Base-by-base conservation (phyloP, 2,113 vertebrate species). In the Sminthopsis crassicaudata region DNA sequence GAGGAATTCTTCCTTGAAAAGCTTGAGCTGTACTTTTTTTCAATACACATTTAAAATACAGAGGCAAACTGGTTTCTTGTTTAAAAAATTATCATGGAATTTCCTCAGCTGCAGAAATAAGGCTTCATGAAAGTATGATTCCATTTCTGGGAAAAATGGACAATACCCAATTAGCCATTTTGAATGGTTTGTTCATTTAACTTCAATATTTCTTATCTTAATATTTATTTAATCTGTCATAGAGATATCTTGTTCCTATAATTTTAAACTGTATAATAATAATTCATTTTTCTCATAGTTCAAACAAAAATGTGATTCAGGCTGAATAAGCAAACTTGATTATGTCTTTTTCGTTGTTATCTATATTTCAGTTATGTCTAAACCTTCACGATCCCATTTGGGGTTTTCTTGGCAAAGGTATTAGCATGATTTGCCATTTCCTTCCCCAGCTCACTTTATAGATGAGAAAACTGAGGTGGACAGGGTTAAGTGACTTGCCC, bases 131-230 rank as follows among this genome's bases (percentile, higher is more conserved):
- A 95, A 55, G 8, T 12, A 93, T 92, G 53, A 50, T 93, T 12
- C 3, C 57, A 89, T 92, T 91, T 67, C n/a, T 19, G 27, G 57
- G 27, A 2, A 30, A 60, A 2, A 89, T 55, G 27, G 27, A 91
- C 30, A 94, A 1, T 60, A 60, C 36, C 57, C 57, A 60, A 11
- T 76, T 5, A n/a, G 12, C 0, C 36, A 14, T 76, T 30, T 0
- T 76, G 90, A 93, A 96, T 54, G 11, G 60, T 67, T 25, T 36
- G 96, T 94, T 94, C 27, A 90, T 52, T 54, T 91, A 27, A 95
- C 48, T 84, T 26, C 0, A 23, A 10, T 57, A 91, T 92, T 91
- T n/a, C 90, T n/a, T n/a, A n/a, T n/a, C n/a, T 76, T n/a, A 60
- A 30, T 10, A 36, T 60, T 60, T 60, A 60, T 30, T 60, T 60